Conservation (phyloP, 2,888 invertebrate genomes). For the Hipparchia semele region DNA sequence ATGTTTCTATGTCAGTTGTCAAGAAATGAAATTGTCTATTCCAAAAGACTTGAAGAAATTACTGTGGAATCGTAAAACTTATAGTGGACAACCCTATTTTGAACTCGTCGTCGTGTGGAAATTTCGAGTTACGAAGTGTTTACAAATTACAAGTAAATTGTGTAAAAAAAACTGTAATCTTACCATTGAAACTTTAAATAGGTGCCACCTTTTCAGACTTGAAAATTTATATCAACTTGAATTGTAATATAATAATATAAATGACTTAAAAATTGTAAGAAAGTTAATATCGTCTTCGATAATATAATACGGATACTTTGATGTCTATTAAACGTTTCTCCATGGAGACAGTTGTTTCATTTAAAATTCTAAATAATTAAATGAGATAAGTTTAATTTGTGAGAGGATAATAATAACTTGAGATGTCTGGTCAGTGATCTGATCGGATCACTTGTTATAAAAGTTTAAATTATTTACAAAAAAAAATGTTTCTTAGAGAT, state of each 20-base stretch:
- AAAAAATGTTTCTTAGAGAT: no score
- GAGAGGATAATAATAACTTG: no score
- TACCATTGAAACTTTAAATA: background rate
- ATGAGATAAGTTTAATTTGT: background rate
- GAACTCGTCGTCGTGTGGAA: slow-evolving; percentile 3
- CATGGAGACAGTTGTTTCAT: slow-evolving; percentile 33
- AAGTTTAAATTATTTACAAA: no score
- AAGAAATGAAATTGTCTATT: slow-evolving; percentile 4
- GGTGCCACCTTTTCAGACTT: slow-evolving; percentile 6
- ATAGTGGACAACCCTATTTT: slow-evolving; percentile 7
- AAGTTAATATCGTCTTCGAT: slow-evolving; percentile 31
- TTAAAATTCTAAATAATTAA: background rate
- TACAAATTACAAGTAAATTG: background rate
- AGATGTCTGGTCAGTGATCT: no score
- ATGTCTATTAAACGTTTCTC: slow-evolving; percentile 73
- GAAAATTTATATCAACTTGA: slow-evolving; percentile 32
- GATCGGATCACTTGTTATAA: no score
- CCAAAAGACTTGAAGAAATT: background rate
- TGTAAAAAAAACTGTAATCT: background rate
- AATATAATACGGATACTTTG: slow-evolving; percentile 57
- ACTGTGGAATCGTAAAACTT: background rate
- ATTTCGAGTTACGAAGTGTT: background rate
- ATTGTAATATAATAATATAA: slow-evolving; percentile 26
- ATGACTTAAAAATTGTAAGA: slow-evolving; percentile 37
- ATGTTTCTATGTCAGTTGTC: background rate